Evolutionary conservation across 2,888 invertebrate species (phyloP).

Genomic region (Polymixis lichenea): DNA sequence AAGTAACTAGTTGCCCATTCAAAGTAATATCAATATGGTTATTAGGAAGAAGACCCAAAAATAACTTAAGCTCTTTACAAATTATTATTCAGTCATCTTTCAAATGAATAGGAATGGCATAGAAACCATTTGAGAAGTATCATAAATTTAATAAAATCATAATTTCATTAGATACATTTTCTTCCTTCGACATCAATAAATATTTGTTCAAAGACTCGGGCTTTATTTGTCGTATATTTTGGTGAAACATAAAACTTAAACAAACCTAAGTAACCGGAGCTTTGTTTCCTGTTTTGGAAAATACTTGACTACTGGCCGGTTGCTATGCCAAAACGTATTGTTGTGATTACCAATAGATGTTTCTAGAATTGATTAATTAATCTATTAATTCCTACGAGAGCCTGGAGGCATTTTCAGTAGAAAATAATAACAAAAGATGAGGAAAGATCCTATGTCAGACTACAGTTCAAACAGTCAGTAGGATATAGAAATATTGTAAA

Average conservation of each 20-base stretch:
- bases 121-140: constrained; percentile 28
- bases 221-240: constrained; percentile 50
- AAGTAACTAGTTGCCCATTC: background rate
- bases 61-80: constrained; percentile 19
- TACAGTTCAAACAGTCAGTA: background rate
- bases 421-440: background rate
- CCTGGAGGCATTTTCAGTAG: background rate
- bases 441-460: background rate
- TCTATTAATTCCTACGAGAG: constrained; percentile 1
- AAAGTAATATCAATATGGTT: constrained; percentile 12
- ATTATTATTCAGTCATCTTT: constrained; percentile 31
- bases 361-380: constrained; percentile 13
- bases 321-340: constrained; percentile 3
- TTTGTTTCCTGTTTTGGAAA: constrained; percentile 37
- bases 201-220: constrained; percentile 48
- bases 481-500: background rate
- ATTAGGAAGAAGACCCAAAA: constrained; percentile 9
- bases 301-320: constrained; percentile 14
- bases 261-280: constrained; percentile 34
- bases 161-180: constrained; percentile 29
- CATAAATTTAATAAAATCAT: constrained; percentile 44
- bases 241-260: constrained; percentile 52
- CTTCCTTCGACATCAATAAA: constrained; percentile 44
- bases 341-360: constrained; percentile 19
- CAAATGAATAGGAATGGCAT: constrained; percentile 21